Evolutionary conservation across 2,113 vertebrate genomes (phyloP).

Genomic region (Conger conger): DNA sequence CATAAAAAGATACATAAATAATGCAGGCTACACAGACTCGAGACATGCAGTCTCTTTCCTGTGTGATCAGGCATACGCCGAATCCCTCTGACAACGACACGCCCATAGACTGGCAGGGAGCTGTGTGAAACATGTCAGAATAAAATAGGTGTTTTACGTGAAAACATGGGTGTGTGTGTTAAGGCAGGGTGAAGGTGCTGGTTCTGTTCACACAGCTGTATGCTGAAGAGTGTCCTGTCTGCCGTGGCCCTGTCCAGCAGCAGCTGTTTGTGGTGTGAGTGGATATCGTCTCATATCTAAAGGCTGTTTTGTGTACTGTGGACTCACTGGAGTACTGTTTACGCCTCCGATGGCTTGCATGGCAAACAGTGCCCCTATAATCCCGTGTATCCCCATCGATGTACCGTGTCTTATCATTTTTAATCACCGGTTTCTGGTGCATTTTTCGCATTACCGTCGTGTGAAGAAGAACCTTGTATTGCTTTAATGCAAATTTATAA

Average conservation of each 20-base stretch:
- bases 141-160: background rate
- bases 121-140: background rate
- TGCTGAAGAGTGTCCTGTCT: background rate
- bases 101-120: background rate
- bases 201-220: background rate
- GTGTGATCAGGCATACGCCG: background rate
- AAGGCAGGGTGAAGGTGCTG: background rate
- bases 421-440: constrained; percentile 62
- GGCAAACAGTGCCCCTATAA: constrained; percentile 57
- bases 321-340: background rate
- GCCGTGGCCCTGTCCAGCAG: too few species aligned
- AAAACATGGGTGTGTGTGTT: background rate
- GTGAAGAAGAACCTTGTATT: constrained; percentile 52
- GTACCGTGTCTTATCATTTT: constrained; percentile 56
- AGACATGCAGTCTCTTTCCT: background rate
- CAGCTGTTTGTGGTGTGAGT: background rate
- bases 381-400: constrained; percentile 54
- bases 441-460: constrained; percentile 54
- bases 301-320: background rate
- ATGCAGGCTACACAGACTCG: background rate
- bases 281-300: background rate
- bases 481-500: constrained; percentile 53
- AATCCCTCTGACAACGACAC: constrained; percentile 9
- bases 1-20: constrained; percentile 5
- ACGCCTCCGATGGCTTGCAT: constrained; percentile 54